Base-by-base conservation (phyloP, 2,797 vertebrate species). In the Leuciscus waleckii region DNA sequence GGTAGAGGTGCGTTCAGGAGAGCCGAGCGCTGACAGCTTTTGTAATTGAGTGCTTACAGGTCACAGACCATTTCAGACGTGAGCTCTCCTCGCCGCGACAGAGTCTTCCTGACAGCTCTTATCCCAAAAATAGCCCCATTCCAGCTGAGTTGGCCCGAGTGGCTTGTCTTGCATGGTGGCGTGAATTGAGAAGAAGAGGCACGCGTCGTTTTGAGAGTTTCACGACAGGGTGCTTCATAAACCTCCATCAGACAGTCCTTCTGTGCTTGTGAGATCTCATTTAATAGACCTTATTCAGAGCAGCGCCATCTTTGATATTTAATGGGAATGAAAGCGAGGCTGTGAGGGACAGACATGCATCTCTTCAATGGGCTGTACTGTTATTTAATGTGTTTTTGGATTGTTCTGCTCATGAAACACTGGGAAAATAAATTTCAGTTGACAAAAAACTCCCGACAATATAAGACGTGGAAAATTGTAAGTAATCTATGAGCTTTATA, bases 31-130 rank as follows among this genome's bases (percentile, higher is more conserved):
- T 87, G 86, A 81, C 86, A 87, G 82, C 73, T 87, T 79, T 82
- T 87, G 79, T 85, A 85, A 85, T 87, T 82, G 79, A 85, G 79
- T 87, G 79, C 86, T 85, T 85, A 87, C 86, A 85, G 86, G 83
- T 87, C 86, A 87, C 83, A 87, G 86, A 81, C 83, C 86, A 82
- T 87, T 87, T 75, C 61, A 87, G 82, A 84, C 41, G 6, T 35
- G 43, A 69, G 73, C 79, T 49, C 10, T 23, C 10, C 79, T 76
- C 58, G 16, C 2, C 63, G 4, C 19, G 8, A 19, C 74, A 73
- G 46, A 80, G 76, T 77, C 83, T 69, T 85, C 83, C 83, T 82
- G 86, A 87, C 86, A 87, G 83, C 79, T 39, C 65, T 65, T 13
- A 1, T 35, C 65, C 73, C 78, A 79, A 82, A 81, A 87, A 87